Base-by-base conservation (phyloP, 1,140 invertebrate genomes). In the Drosophila asahinai region DNA sequence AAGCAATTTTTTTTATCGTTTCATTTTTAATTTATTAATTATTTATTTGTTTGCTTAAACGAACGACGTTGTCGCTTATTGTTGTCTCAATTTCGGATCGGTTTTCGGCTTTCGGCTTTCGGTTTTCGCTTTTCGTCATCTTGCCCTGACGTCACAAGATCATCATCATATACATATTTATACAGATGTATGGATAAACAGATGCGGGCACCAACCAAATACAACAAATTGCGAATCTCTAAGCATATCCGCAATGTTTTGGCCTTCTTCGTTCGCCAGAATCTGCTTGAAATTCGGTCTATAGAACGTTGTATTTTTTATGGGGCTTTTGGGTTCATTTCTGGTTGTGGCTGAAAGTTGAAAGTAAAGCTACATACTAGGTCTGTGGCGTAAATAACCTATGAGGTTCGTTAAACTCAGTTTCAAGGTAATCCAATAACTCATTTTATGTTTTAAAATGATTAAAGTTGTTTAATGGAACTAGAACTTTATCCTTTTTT, bases 1-100 rank as follows among this genome's bases (percentile, higher is more conserved):
- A 73, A 61, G 71, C 55, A 73, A 73, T 52, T 65, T 81, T 73
- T 62, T 81, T 78, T 59, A 81, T 65, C 52, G 77, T 68, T 72
- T 83, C 70, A 67, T 78, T 86, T 86, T 66, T 58, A 77, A 86
- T 89, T 87, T 83, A 83, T 83, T 74, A 83, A 83, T 83, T 89
- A 74, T 74, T 83, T 83, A 87, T 86, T 86, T 86, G 77, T 80
- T 77, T 70, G 80, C 67, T 63, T 67, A 68, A 80, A 84, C 75
- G 80, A 82, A 68, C 62, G 75, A 74, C 62, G 51, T 25, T 64
- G 57, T 64, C 47, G 48, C 48, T 48, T 74, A 45, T 77, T 57
- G 47, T 65, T 45, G 47, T 67, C 61, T 48, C 40, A 42, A 54
- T 68, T 47, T 57, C 30, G 27, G 38, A 15, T 51, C 57, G 36